Percentiles rank a stretch among this genome's conserved stretches.
phyloP scores from a whole-genome alignment of 2,888 invertebrate species.

The Imbricaverruca yamaguchii region DNA sequence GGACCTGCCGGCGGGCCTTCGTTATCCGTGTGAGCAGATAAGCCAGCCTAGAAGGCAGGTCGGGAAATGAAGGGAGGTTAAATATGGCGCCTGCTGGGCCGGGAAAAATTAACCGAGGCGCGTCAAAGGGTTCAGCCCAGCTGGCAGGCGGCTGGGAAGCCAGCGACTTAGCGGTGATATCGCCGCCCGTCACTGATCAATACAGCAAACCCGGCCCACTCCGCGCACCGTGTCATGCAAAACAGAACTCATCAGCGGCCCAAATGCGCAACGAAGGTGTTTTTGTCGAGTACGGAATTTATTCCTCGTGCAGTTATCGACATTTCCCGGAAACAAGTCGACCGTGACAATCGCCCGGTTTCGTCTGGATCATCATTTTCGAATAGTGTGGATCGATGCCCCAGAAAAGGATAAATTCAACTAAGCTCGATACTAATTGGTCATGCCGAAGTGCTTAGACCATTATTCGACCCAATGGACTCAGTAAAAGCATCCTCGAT shows the following conservation, averaged over 20 bases:
- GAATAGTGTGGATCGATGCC: too few species aligned
- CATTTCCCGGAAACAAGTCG: neutral
- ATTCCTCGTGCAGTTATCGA: neutral
- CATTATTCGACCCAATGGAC: too few species aligned
- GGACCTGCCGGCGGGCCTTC: neutral
- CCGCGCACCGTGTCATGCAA: neutral
- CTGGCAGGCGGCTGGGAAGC: neutral
- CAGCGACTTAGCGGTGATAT: neutral
- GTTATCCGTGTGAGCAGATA: neutral
- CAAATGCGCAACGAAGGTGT: neutral
- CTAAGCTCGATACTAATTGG: too few species aligned
- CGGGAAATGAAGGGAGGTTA: constrained; percentile 12
- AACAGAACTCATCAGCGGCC: neutral
- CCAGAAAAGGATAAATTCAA: too few species aligned
- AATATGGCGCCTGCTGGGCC: neutral
- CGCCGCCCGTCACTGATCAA: neutral
- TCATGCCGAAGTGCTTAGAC: too few species aligned
- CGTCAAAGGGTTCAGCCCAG: neutral
- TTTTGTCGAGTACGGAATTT: neutral
- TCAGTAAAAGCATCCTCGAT: too few species aligned
- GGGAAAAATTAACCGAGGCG: neutral
- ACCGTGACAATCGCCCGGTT: neutral
- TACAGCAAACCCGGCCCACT: neutral
- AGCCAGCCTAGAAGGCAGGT: neutral
- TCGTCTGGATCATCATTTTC: neutral